Conservation (phyloP, 2,797 vertebrate genomes). For the Hybognathus amarus region DNA sequence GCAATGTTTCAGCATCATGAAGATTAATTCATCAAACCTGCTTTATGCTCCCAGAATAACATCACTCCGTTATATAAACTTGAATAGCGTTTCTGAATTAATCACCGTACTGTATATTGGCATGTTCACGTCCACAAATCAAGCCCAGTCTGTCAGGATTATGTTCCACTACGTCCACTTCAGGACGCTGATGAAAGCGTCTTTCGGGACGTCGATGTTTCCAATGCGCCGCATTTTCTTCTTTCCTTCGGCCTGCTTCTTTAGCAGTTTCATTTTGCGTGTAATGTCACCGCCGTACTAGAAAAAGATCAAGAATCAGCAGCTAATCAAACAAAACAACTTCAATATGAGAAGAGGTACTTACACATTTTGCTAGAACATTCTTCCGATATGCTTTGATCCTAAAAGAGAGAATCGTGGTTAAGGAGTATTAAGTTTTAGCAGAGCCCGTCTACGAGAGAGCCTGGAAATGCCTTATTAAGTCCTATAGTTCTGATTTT, state of each 20-base stretch:
- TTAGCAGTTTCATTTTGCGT: conserved; percentile 83
- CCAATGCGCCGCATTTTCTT: conserved; percentile 92
- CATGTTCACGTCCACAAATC: conserved; percentile 6
- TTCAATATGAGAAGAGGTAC: conserved; percentile 67
- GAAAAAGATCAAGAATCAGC: background rate
- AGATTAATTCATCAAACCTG: conserved; percentile 31
- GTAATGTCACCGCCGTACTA: conserved; percentile 66
- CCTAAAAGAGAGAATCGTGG: conserved; percentile 70
- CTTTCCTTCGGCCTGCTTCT: conserved; percentile 94
- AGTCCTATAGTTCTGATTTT: too few relatives aligned
- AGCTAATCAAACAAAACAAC: background rate
- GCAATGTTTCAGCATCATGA: background rate
- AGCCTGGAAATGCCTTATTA: too few relatives aligned
- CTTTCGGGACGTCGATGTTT: conserved; percentile 86
- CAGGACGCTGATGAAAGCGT: conserved; percentile 90
- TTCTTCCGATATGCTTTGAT: conserved; percentile 95
- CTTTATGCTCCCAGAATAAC: conserved; percentile 17
- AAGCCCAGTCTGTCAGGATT: background rate
- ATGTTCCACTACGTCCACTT: conserved; percentile 74
- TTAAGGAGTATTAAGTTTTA: background rate
- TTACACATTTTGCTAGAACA: conserved; percentile 96
- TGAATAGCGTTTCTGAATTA: conserved; percentile 23
- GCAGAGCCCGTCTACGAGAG: too few relatives aligned
- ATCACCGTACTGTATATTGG: background rate
- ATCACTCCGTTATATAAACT: conserved; percentile 17